A percentile compares a stretch with the other conserved stretches of the same genome.
These are phyloP conservation scores for Peromyscus californicus DNA, from an alignment of 2,113 vertebrate genomes.

Conservation along the genomic window DNA sequence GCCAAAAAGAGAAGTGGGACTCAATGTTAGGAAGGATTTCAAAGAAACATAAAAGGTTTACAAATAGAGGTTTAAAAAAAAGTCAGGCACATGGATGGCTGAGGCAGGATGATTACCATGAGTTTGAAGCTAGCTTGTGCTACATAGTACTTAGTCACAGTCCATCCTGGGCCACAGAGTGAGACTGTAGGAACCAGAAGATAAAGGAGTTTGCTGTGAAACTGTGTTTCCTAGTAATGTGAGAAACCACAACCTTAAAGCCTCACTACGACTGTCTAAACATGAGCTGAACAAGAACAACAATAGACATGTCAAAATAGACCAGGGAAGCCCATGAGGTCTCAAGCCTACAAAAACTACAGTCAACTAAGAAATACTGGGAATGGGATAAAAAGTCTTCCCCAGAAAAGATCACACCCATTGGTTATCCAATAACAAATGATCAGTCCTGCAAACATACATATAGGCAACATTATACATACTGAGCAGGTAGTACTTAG, in stretches of 20 bases:
- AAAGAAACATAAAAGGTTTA: slow-evolving; percentile 30
- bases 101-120: not conserved
- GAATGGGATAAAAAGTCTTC: not conserved
- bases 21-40: not conserved
- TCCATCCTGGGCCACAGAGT: not conserved
- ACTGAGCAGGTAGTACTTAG: not conserved
- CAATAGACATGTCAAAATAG: not conserved
- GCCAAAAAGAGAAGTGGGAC: not conserved
- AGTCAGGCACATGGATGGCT: not conserved
- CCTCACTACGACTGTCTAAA: not conserved
- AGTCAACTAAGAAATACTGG: not conserved
- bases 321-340: not conserved
- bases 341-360: not conserved
- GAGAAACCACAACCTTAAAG: not conserved
- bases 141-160: not conserved
- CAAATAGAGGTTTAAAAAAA: not conserved
- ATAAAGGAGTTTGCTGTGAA: not conserved
- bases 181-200: not conserved
- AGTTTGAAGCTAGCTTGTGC: not conserved
- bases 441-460: not conserved
- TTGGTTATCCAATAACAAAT: not conserved
- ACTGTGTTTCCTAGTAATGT: not conserved
- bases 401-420: not conserved
- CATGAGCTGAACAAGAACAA: not conserved
- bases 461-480: not conserved